Evolutionary conservation across 2,888 invertebrate genomes (phyloP).

Genomic region (Spilarctia lutea): DNA sequence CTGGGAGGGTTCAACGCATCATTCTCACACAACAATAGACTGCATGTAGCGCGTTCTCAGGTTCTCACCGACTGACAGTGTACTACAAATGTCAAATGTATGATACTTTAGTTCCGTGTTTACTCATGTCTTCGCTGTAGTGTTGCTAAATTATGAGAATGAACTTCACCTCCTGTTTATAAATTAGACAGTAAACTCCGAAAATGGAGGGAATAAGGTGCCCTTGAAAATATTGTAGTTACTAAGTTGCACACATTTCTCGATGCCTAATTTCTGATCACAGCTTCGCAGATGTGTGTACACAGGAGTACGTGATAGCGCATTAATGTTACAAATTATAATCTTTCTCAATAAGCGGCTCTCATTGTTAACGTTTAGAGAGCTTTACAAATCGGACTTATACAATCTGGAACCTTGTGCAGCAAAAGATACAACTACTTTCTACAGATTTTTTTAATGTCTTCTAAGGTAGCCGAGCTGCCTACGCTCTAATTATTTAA

Average conservation of each 20-base stretch:
- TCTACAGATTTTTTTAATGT: not conserved
- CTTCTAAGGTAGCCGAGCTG: not conserved
- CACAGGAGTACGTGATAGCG: not conserved
- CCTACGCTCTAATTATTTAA: not conserved
- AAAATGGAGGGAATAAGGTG: not conserved
- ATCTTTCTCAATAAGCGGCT: not conserved
- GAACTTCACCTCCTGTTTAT: not conserved
- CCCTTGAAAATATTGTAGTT: not conserved
- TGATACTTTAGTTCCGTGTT: constrained; percentile 66
- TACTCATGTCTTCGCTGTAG: constrained; percentile 20
- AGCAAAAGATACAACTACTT: not conserved
- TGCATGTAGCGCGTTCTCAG: constrained; percentile 58
- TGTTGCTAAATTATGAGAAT: not conserved
- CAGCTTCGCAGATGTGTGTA: not conserved
- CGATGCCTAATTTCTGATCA: not conserved
- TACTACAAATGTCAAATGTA: constrained; percentile 61
- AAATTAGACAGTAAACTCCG: not conserved
- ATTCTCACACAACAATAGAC: constrained; percentile 59
- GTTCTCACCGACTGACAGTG: constrained; percentile 55
- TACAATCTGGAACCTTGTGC: not conserved
- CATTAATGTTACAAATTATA: not conserved
- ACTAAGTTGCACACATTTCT: not conserved
- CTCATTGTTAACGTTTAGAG: not conserved
- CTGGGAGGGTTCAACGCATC: constrained; percentile 57
- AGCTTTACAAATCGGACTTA: not conserved